Evolutionary conservation across 2,888 invertebrate species (phyloP), one percentile per base, ranked within the genome.

Genomic region (Conus canariensis): DNA sequence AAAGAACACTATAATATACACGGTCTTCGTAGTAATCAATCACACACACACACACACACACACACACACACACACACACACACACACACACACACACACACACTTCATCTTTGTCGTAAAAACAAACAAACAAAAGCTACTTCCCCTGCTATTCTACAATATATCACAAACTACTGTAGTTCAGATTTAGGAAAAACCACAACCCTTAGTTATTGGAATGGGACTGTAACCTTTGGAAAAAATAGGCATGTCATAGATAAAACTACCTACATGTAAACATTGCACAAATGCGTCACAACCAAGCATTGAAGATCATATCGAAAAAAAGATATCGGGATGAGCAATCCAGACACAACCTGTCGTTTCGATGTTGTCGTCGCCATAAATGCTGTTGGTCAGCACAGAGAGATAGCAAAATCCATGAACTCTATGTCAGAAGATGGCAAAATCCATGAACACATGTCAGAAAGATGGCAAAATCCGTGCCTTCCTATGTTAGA

Each of bases 41-140:
- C 80, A 80, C 45, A 45, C 80, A 80, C 45, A 45, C 80, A 77
- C 45, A 45, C 80, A 80, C 80, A 45, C 25, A 80, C 80, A 45
- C 80, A 80, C 80, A 45, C 80, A 80, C 80, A 80, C 80, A 80
- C 80, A 80, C 30, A 80, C 80, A 77, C 14, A 30, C 16, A 77
- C 77, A 25, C 77, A 30, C 77, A 80, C 80, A 80, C 80, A 80
- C 80, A 80, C 80, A 80, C 80, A 80, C 45, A 45, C 0, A 2
- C 1, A 4, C 2, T 2, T 45, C 45, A 45, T 45, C 45, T 45
- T 45, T 45, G 45, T 45, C 45, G 45, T 45, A 4, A 45, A 45
- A 45, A 80, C 77, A 45, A 14, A 80, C 45, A 10, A 80, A 1
- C n/a, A n/a, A n/a, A 74, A 25, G 0, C 19, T n/a, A 74, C 9